Evolutionary conservation across 2,888 invertebrate genomes (phyloP), one percentile per base, ranked within the genome.

Genomic region (Chrysopilus asiliformis): DNA sequence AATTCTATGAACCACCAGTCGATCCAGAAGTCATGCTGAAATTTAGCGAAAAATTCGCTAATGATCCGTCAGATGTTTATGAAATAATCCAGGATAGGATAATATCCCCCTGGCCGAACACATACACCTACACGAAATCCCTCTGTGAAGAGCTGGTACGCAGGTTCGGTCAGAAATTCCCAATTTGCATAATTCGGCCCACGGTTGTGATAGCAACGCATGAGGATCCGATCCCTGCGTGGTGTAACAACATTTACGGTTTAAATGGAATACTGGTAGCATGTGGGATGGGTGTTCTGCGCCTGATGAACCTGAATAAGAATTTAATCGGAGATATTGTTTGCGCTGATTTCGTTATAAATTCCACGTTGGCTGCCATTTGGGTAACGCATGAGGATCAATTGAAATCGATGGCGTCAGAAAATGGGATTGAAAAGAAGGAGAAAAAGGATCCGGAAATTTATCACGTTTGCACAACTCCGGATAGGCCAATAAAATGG

Each of bases 331-430:
- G 45, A 5, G 49, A 49, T 38, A 41, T 52, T 17, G 43, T 53
- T 2, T 51, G 51, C 27, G 51, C 50, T 3, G 53, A 53, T 40
- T 51, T 45, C 41, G 51, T 52, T 4, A 46, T 47, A 1, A 53
- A 52, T 42, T 44, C 47, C 10, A 51, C 51, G 2, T 32, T 53
- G 14, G 50, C 49, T 1, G 47, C 48, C 2, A 34, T 49, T 12
- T 53, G 52, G 51, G 42, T 35, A 7, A 51, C 49, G 4, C 12
- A 41, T n/a, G 40, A 24, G 9, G 35, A 41, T 27, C 63, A 65
- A 22, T 22, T 22, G 7, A 7, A 7, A 22, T 8, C 22, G 7
- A 10, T 7, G 7, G 10, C 7, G 10, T 7, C 10, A 8, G 22
- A 22, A 22, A 7, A 7, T 8, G 22, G 22, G 7, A n/a, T n/a